phyloP scores from a whole-genome alignment of 2,797 vertebrate species.

The Sebastes matsubarae region DNA sequence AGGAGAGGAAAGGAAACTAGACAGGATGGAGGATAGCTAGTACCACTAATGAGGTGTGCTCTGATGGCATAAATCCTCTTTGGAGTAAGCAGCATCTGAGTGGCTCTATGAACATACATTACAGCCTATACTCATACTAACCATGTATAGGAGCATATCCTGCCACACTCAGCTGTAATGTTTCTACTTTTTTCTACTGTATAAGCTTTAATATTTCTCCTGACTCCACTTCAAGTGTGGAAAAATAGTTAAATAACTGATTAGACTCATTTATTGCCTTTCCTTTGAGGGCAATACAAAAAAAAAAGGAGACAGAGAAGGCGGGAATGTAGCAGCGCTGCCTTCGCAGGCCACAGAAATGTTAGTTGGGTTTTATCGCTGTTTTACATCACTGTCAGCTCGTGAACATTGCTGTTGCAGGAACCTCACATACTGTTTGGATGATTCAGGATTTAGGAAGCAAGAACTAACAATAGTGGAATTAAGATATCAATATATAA shows the following conservation, averaged over 20 bases:
- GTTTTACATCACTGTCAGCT: slow-evolving; percentile 61
- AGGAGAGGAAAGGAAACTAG: slow-evolving; percentile 31
- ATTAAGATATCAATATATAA: background rate
- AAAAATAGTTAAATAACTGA: slow-evolving; percentile 44
- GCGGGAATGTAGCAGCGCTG: slow-evolving; percentile 13
- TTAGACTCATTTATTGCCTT: slow-evolving; percentile 38
- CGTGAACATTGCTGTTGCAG: slow-evolving; percentile 35
- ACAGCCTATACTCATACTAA: background rate
- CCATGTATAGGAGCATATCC: slow-evolving; percentile 14
- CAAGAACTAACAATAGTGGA: background rate
- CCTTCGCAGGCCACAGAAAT: slow-evolving; percentile 57
- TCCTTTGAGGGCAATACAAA: slow-evolving; percentile 29
- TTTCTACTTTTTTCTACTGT: background rate
- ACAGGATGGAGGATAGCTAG: slow-evolving; percentile 13
- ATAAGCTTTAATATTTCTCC: slow-evolving; percentile 13
- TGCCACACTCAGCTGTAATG: slow-evolving; percentile 5
- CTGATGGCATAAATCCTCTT: slow-evolving; percentile 40
- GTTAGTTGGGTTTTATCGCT: slow-evolving; percentile 52
- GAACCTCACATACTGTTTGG: slow-evolving; percentile 27
- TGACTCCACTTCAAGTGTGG: slow-evolving; percentile 23
- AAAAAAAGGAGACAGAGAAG: slow-evolving; percentile 10
- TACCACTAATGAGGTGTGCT: slow-evolving; percentile 46
- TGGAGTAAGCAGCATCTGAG: slow-evolving; percentile 13
- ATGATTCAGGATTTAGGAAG: slow-evolving; percentile 22
- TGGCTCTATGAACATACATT: slow-evolving; percentile 23